A percentile compares a stretch with the other conserved stretches of the same genome.
Evolutionary conservation across 2,797 vertebrate species (phyloP).

Genomic region (Ctenopoma kingsleyae): DNA sequence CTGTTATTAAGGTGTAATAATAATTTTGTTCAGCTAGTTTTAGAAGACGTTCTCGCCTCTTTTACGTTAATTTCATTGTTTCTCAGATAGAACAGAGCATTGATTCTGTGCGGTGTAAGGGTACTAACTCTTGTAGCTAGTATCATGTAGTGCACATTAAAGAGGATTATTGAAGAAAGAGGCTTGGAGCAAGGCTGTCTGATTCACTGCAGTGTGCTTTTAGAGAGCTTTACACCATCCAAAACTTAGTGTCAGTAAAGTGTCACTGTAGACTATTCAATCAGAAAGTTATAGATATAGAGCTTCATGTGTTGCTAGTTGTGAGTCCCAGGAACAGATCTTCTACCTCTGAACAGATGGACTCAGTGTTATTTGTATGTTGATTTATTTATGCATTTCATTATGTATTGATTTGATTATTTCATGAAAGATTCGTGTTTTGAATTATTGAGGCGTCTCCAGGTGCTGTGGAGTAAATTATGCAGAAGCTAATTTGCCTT

Average conservation of each 20-base stretch:
- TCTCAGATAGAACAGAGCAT: background rate
- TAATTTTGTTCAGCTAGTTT: too few species aligned
- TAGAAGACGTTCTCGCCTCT: too few species aligned
- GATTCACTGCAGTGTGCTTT: background rate
- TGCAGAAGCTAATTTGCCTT: constrained; percentile 94
- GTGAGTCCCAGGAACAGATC: constrained; percentile 53
- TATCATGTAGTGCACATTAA: background rate
- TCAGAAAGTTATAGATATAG: constrained; percentile 9
- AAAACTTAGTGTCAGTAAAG: background rate
- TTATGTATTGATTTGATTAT: constrained; percentile 98
- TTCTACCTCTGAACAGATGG: constrained; percentile 76
- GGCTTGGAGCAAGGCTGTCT: background rate
- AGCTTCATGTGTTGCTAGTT: constrained; percentile 18
- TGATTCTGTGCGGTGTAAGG: background rate
- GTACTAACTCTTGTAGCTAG: background rate
- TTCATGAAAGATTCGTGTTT: constrained; percentile 94
- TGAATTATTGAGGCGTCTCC: constrained; percentile 96
- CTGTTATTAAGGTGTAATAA: too few species aligned
- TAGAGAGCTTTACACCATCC: background rate
- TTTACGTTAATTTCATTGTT: background rate
- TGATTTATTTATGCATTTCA: constrained; percentile 97
- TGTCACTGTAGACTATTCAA: background rate
- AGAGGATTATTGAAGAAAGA: constrained; percentile 3
- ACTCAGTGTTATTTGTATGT: constrained; percentile 88
- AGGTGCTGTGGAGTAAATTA: constrained; percentile 92